These are phyloP conservation scores for Anodontia alba DNA, from an alignment of 2,888 invertebrate species.

Conservation along the genomic window DNA sequence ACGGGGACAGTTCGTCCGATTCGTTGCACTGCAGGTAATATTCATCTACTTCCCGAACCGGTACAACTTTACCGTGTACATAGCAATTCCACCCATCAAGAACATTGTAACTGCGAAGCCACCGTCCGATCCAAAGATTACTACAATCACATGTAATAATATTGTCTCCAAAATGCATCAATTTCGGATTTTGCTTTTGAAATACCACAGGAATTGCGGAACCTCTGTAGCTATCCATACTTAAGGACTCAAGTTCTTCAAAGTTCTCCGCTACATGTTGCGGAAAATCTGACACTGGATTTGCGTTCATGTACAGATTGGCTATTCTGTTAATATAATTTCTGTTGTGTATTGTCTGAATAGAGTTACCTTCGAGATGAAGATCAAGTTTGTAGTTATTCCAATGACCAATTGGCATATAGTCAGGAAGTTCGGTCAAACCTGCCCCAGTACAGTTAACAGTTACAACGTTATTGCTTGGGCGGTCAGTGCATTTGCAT, in stretches of 20 bases:
- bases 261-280: not conserved
- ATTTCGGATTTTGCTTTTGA: not conserved
- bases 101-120: not conserved
- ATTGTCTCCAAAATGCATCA: not conserved
- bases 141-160: not conserved
- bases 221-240: not conserved
- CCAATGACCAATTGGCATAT: not conserved
- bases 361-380: not conserved
- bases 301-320: not conserved
- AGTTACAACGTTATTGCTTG: not conserved
- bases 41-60: not conserved
- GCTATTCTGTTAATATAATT: not conserved
- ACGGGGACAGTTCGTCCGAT: not conserved
- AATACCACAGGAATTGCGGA: not conserved
- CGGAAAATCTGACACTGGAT: not conserved
- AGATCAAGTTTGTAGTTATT: not conserved
- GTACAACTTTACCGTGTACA: not conserved
- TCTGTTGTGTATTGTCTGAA: not conserved
- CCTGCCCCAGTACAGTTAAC: not conserved
- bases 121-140: not conserved
- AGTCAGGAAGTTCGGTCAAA: not conserved
- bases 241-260: not conserved
- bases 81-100: not conserved
- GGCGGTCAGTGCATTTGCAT: not conserved
- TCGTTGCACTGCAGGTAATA: not conserved